A percentile compares a stretch with the other conserved stretches of the same genome.
phyloP scores from a whole-genome alignment of 1,140 invertebrate species.

The Drosophila bocki region DNA sequence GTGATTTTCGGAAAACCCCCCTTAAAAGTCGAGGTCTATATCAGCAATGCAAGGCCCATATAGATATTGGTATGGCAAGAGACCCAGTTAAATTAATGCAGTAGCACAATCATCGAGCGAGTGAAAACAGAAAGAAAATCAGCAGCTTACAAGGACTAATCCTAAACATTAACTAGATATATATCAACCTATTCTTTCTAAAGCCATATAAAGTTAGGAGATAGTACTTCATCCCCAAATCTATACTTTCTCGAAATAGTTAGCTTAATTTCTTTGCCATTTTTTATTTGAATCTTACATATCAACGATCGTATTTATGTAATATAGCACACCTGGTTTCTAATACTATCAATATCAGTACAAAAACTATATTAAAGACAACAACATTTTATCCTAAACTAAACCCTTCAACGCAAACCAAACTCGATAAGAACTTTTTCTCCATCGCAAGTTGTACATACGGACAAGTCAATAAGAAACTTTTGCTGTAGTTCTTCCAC shows the following conservation, averaged over 20 bases:
- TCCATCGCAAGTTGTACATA: conserved; percentile 66
- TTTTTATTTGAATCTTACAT: conserved; percentile 69
- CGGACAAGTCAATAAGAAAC: conserved; percentile 70
- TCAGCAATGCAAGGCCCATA: conserved; percentile 11
- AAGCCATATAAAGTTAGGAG: not conserved
- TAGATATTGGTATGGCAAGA: conserved; percentile 31
- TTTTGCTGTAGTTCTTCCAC: conserved; percentile 72
- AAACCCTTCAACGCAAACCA: conserved; percentile 44
- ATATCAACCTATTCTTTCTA: conserved; percentile 11
- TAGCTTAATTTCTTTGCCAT: not conserved
- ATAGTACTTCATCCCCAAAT: not conserved
- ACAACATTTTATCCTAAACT: conserved; percentile 49
- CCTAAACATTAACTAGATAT: conserved; percentile 41
- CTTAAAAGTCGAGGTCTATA: conserved; percentile 7
- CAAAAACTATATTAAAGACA: conserved; percentile 56
- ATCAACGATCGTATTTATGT: conserved; percentile 73
- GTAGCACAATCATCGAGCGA: conserved; percentile 78
- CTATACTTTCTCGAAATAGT: conserved; percentile 2
- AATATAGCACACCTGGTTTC: conserved; percentile 83
- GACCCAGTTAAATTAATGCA: conserved; percentile 59
- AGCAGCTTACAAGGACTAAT: conserved; percentile 61
- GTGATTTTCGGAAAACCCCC: conserved; percentile 63
- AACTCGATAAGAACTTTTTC: conserved; percentile 45
- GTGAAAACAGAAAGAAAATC: conserved; percentile 52
- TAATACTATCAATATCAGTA: conserved; percentile 82